Base-by-base conservation (phyloP, 1,140 invertebrate species). In the Drosophila melanica region DNA sequence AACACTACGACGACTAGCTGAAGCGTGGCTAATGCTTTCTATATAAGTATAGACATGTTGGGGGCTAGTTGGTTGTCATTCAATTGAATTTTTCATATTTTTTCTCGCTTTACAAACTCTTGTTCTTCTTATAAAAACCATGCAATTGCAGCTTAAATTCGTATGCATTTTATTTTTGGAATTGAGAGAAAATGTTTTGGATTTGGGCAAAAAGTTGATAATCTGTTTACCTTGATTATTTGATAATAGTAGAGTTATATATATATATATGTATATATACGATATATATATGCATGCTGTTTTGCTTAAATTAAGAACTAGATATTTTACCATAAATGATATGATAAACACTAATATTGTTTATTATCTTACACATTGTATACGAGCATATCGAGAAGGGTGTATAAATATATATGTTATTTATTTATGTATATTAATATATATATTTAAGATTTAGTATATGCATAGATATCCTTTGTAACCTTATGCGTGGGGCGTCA, bases 301-400 rank as follows among this genome's bases (percentile, higher is more conserved):
- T 70, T 57, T 16, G 60, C 68, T 75, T 77, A 84, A 20, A 62
- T 62, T 35, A 77, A 67, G 42, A 48, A 7, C 30, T 33, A 35
- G 10, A 10, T 35, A 10, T 35, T 9, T 75, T 75, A 71, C 73
- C 75, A 78, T 86, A 71, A 67, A 71, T 85, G 82, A 81, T 85
- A 86, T 87, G 81, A 85, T 85, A 75, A 85, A 78, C 70, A 81
- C 54, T 75, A 59, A 67, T 79, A 75, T 64, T 67, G 30, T 54
- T 86, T 87, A 81, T 78, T 86, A 87, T 87, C 82, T 86, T 87
- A 87, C 81, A 86, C 82, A 81, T 79, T 75, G 75, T 81, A 86
- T 86, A 81, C 79, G 75, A 86, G 66, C 78, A 84, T 81, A 64
- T 35, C 41, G 39, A 58, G 14, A 27, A 77, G 59, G 65, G 48